Percentiles rank a stretch among this genome's conserved stretches.
These are phyloP conservation scores for Lasioglossum morio DNA, from an alignment of 2,888 invertebrate species.

Conservation along the genomic window DNA sequence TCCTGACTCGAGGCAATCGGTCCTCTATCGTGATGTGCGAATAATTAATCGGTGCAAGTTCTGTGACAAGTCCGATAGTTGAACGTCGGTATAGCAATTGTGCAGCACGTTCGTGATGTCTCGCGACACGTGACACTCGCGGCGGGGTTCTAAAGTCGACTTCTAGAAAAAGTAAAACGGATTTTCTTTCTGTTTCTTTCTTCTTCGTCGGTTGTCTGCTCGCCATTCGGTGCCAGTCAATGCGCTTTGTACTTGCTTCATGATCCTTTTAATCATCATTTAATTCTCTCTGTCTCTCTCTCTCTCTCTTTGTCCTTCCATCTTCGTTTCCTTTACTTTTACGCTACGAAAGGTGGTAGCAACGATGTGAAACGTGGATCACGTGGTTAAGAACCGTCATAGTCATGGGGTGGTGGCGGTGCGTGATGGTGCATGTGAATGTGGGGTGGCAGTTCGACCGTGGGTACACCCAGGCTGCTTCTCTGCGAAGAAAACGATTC, in stretches of 20 bases:
- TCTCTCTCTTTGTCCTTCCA: too few relatives aligned
- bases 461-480: slow-evolving; percentile 82
- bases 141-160: slow-evolving; percentile 42
- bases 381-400: slow-evolving; percentile 74
- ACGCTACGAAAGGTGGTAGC: slow-evolving; percentile 12
- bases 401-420: slow-evolving; percentile 74
- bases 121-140: slow-evolving; percentile 42
- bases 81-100: slow-evolving; percentile 39
- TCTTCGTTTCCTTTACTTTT: background rate
- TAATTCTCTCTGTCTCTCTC: too few relatives aligned
- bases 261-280: background rate
- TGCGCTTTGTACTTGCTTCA: slow-evolving; percentile 67
- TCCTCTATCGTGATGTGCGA: slow-evolving; percentile 46
- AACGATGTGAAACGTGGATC: background rate
- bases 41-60: slow-evolving; percentile 46
- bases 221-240: slow-evolving; percentile 48
- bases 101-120: slow-evolving; percentile 45
- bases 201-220: background rate
- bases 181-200: slow-evolving; percentile 4
- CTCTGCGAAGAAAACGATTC: slow-evolving; percentile 77
- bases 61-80: slow-evolving; percentile 20
- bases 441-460: slow-evolving; percentile 85
- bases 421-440: slow-evolving; percentile 83
- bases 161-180: slow-evolving; percentile 19
- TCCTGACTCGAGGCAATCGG: background rate